A percentile compares a stretch with the other conserved stretches of the same genome.
These are phyloP conservation scores for Cotesia vestalis DNA, from an alignment of 1,140 invertebrate genomes.

Conservation along the genomic window DNA sequence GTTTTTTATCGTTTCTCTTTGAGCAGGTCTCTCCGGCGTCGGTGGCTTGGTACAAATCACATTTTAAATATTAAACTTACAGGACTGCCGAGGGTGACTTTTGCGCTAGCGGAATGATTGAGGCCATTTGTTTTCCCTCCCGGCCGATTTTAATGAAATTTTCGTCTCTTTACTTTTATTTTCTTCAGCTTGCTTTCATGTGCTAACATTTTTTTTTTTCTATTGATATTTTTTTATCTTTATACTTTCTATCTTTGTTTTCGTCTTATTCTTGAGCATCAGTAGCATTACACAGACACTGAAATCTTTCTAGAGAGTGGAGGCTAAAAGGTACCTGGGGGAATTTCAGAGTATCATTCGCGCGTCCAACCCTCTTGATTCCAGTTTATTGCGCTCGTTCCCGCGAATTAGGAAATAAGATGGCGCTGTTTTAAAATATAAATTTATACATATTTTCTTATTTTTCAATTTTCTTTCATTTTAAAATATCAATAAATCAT, in stretches of 20 bases:
- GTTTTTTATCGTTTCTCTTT: conserved; percentile 7
- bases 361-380: conserved; percentile 25
- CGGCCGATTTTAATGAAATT: conserved; percentile 28
- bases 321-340: conserved; percentile 7
- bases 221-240: background rate
- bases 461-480: too few relatives aligned
- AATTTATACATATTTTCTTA: background rate
- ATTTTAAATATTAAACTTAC: conserved; percentile 27
- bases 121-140: conserved; percentile 23
- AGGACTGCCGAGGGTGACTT: conserved; percentile 18
- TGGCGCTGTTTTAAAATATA: background rate
- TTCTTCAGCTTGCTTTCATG: background rate
- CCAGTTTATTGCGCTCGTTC: conserved; percentile 27
- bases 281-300: conserved; percentile 4
- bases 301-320: background rate
- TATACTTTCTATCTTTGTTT: background rate
- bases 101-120: conserved; percentile 18
- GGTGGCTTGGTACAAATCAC: conserved; percentile 30
- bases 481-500: too few relatives aligned
- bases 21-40: background rate
- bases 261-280: background rate
- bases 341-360: conserved; percentile 25
- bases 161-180: conserved; percentile 6
- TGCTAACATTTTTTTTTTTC: background rate
- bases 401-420: conserved; percentile 26